phyloP scores from a whole-genome alignment of 2,113 vertebrate genomes.

The Panthera leo region DNA sequence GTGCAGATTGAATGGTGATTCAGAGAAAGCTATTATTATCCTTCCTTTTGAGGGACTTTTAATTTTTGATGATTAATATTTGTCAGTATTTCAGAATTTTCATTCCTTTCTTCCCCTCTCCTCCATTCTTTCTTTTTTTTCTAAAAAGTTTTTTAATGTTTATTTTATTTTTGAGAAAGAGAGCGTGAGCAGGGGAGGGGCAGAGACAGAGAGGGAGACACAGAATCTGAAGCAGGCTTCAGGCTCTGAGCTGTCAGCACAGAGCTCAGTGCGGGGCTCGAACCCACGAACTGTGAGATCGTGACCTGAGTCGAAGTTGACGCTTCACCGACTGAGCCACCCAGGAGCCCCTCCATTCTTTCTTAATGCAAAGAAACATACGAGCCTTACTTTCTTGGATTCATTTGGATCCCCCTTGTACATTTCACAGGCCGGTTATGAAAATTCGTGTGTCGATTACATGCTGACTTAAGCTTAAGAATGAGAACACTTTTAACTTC shows the following conservation, averaged over 20 bases:
- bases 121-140: neutral
- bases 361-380: neutral
- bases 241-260: no score
- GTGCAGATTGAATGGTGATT: neutral
- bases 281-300: no score
- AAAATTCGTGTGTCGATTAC: neutral
- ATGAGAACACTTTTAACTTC: neutral
- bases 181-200: no score
- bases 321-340: no score
- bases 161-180: no score
- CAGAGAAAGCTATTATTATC: constrained; percentile 11
- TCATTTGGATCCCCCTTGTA: neutral
- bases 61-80: neutral
- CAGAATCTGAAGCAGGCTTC: no score
- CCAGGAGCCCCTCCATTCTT: neutral
- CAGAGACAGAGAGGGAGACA: no score
- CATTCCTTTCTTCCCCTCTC: neutral
- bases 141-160: no score
- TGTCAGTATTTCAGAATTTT: neutral
- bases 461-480: neutral
- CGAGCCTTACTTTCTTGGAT: neutral
- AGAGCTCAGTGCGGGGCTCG: no score
- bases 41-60: constrained; percentile 7
- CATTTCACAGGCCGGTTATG: neutral
- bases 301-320: no score